Evolutionary conservation across 2,888 invertebrate species (phyloP).

Genomic region (Cynaeus angustus): DNA sequence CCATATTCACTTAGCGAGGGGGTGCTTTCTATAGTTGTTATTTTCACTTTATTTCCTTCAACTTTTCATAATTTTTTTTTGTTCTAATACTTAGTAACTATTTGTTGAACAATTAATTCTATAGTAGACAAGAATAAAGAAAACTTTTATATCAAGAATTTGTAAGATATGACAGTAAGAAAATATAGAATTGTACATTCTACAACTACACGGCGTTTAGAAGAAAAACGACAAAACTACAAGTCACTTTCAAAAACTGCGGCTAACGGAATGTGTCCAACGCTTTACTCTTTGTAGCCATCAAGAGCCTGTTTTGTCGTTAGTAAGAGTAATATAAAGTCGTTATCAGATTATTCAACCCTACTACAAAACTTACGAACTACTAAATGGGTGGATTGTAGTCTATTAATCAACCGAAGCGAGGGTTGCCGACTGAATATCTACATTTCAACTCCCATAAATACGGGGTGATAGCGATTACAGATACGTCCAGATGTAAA

Average conservation of each 20-base stretch:
- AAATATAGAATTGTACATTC: too few species aligned
- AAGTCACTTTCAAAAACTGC: neutral
- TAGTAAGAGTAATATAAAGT: constrained; percentile 63
- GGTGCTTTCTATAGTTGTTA: too few species aligned
- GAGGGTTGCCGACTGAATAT: constrained; percentile 61
- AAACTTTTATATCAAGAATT: too few species aligned
- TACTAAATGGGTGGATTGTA: constrained; percentile 68
- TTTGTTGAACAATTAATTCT: too few species aligned
- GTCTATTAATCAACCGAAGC: constrained; percentile 67
- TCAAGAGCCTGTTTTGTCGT: constrained; percentile 58
- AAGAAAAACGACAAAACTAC: too few species aligned
- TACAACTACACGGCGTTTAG: too few species aligned
- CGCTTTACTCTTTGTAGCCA: constrained; percentile 27
- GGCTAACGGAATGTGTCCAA: constrained; percentile 1
- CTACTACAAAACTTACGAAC: constrained; percentile 66
- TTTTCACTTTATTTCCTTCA: too few species aligned
- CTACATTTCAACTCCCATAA: constrained; percentile 64
- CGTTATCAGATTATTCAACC: constrained; percentile 68
- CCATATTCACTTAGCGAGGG: neutral
- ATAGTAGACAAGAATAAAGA: too few species aligned
- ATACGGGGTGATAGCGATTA: constrained; percentile 63
- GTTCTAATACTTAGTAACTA: too few species aligned
- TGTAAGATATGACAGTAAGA: too few species aligned
- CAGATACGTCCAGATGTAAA: constrained; percentile 61
- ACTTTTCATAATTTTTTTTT: too few species aligned